A percentile compares a stretch with the other conserved stretches of the same genome.
phyloP scores from a whole-genome alignment of 2,797 vertebrate species.

The Rallus crepitans region DNA sequence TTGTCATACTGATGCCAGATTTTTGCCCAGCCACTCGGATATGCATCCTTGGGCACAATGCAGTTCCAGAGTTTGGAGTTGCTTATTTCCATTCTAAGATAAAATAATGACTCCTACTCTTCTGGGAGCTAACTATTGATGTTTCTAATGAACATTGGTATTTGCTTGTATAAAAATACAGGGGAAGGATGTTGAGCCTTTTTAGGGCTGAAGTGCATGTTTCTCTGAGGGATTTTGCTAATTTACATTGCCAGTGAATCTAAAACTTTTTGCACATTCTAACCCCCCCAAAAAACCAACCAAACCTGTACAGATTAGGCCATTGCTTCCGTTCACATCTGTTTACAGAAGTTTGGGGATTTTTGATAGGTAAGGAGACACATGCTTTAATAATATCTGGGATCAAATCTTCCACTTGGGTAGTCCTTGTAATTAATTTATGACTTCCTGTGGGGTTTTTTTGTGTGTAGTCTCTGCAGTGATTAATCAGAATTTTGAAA shows the following conservation, averaged over 20 bases:
- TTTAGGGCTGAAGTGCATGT: not conserved
- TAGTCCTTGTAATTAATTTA: constrained; percentile 58
- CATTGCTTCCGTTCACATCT: not conserved
- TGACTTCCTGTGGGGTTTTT: not conserved
- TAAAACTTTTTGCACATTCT: not conserved
- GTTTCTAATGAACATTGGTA: not conserved
- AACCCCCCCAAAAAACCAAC: too few species aligned
- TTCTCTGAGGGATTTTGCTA: not conserved
- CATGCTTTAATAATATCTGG: not conserved
- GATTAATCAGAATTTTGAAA: constrained; percentile 53
- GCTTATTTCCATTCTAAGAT: not conserved
- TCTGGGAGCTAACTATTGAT: not conserved
- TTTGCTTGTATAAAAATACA: not conserved
- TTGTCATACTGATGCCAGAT: not conserved
- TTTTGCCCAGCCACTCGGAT: not conserved
- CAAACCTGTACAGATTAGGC: not conserved
- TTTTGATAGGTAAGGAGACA: not conserved
- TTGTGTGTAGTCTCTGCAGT: not conserved
- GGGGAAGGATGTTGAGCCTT: not conserved
- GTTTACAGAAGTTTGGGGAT: not conserved
- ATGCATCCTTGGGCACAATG: accelerated
- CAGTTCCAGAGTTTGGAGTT: not conserved
- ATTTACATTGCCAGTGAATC: not conserved
- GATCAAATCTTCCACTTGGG: not conserved
- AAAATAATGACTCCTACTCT: not conserved